Evolutionary conservation across 1,140 invertebrate genomes (phyloP), one percentile per base, ranked within the genome.

Genomic region (Achroia grisella): DNA sequence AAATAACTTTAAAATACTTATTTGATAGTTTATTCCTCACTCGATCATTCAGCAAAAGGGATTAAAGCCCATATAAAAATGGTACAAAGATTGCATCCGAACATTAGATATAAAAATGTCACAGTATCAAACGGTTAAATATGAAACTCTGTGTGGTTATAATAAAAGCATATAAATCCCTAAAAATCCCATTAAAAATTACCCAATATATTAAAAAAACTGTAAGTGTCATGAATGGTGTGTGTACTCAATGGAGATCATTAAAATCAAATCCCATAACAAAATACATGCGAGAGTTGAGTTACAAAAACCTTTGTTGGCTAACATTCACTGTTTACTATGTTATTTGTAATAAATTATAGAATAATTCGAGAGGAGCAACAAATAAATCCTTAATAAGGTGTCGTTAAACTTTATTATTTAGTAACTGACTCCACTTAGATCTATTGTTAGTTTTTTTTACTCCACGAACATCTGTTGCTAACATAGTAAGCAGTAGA

Each of bases 361-460:
- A 62, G 56, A 71, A 81, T 81, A 76, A 79, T 79, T 83, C 73
- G 56, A 50, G 62, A 61, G 61, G 48, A 53, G 50, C 53, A 73
- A 76, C 71, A 78, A 80, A 84, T 84, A 84, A 80, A 84, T 81
- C 65, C 74, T 73, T 84, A 84, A 81, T 84, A 81, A 78, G 75
- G 76, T 83, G 79, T 83, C 79, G 73, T 83, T 83, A 83, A 81
- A 83, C 50, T 81, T 83, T 83, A 81, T 84, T 78, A 84, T 84
- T 81, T 81, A 78, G 71, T 81, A 72, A 80, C 76, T 79, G 72
- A 76, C 67, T 72, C 71, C 65, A 78, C 70, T 83, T 76, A 74
- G 44, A 44, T 36, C 57, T 62, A 76, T 83, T 80, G 78, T 77
- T 71, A 44, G 30, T 56, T 61, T 62, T 70, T 56, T 66, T 70